These are phyloP conservation scores for Zingel zingel DNA, from an alignment of 2,113 vertebrate species.

Conservation along the genomic window DNA sequence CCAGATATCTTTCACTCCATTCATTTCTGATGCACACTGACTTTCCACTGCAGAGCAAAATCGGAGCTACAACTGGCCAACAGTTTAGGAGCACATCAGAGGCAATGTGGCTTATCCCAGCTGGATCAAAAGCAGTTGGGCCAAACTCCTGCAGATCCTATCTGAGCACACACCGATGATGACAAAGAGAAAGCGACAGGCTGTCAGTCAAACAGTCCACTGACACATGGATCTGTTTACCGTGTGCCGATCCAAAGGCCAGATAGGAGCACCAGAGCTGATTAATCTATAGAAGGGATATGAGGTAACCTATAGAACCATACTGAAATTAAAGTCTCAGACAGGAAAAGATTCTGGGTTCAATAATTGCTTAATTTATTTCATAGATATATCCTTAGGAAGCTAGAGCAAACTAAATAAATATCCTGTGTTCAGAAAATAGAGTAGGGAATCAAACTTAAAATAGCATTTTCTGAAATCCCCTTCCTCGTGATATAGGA, in stretches of 20 bases:
- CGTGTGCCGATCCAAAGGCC: slow-evolving; percentile 64
- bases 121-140: slow-evolving; percentile 73
- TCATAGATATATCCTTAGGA: not conserved
- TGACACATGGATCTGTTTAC: slow-evolving; percentile 84
- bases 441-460: slow-evolving; percentile 17
- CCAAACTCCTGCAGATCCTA: slow-evolving; percentile 77
- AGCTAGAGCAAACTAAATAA: slow-evolving; percentile 3
- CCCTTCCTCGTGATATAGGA: slow-evolving; percentile 19
- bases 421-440: slow-evolving; percentile 2
- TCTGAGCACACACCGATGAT: slow-evolving; percentile 61
- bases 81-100: slow-evolving; percentile 54
- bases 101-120: slow-evolving; percentile 47
- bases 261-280: slow-evolving; percentile 70
- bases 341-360: slow-evolving; percentile 22
- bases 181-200: slow-evolving; percentile 81
- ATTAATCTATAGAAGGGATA: slow-evolving; percentile 64
- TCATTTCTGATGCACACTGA: slow-evolving; percentile 22
- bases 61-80: slow-evolving; percentile 48
- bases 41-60: slow-evolving; percentile 39
- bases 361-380: slow-evolving; percentile 15
- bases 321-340: slow-evolving; percentile 41
- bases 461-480: not conserved
- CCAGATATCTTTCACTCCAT: slow-evolving; percentile 16
- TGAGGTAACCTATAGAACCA: slow-evolving; percentile 55
- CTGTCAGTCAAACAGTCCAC: slow-evolving; percentile 78